phyloP scores from a whole-genome alignment of 2,113 vertebrate genomes.

The Sminthopsis crassicaudata region DNA sequence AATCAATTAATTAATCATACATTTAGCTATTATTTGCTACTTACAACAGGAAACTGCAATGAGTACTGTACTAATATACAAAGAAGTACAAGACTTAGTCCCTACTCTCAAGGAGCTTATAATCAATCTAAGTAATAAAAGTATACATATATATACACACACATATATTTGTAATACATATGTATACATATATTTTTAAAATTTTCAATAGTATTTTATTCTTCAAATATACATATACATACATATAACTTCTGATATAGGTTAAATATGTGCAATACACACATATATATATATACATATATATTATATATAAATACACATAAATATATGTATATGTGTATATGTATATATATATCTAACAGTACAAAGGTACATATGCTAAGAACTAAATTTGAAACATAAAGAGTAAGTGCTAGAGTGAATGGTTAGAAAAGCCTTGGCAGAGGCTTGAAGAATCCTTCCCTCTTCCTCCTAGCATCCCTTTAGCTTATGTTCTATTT shows the following conservation, averaged over 20 bases:
- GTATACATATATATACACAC: too few relatives aligned
- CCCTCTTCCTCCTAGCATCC: not conserved
- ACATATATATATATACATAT: too few relatives aligned
- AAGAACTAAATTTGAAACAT: conserved; percentile 4
- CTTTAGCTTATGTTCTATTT: not conserved
- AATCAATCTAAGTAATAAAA: not conserved
- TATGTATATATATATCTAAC: not conserved
- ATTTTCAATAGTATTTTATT: too few relatives aligned
- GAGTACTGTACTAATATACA: not conserved
- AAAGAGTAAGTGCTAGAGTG: not conserved
- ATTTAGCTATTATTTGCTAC: not conserved
- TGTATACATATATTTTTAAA: too few relatives aligned
- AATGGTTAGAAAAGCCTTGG: not conserved
- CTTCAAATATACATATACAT: too few relatives aligned
- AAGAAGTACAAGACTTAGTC: not conserved
- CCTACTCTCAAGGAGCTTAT: not conserved
- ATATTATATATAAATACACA: too few relatives aligned
- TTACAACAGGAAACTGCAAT: not conserved
- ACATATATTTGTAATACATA: too few relatives aligned
- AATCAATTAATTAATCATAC: not conserved
- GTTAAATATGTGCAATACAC: too few relatives aligned
- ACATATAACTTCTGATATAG: too few relatives aligned
- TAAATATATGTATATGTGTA: too few relatives aligned
- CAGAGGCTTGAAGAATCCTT: not conserved
- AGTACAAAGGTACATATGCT: not conserved